phyloP scores from a whole-genome alignment of 1,140 invertebrate genomes.

The Bombus pyrosoma region DNA sequence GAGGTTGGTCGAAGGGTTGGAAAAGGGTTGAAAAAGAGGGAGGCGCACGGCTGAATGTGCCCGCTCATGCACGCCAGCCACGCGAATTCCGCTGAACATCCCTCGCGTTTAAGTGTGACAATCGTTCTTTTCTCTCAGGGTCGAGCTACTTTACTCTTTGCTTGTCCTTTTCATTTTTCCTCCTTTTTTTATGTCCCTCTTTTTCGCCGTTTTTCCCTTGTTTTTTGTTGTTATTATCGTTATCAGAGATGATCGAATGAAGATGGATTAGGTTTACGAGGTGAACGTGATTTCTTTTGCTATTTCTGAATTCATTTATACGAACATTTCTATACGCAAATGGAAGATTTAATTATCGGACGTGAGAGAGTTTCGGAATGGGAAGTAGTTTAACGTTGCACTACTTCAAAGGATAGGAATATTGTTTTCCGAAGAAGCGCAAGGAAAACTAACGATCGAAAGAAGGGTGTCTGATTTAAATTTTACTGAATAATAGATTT shows the following conservation, averaged over 20 bases:
- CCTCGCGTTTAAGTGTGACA: constrained; percentile 31
- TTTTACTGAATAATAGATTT: neutral
- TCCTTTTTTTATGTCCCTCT: neutral
- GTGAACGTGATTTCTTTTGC: neutral
- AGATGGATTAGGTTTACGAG: neutral
- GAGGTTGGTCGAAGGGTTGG: neutral
- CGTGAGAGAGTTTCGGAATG: too few relatives aligned
- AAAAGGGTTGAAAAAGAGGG: neutral
- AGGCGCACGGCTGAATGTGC: constrained; percentile 16
- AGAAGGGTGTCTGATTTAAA: neutral
- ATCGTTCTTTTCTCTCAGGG: constrained; percentile 41
- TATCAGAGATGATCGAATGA: too few relatives aligned
- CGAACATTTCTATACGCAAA: too few relatives aligned
- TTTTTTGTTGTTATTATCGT: neutral
- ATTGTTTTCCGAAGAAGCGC: too few relatives aligned
- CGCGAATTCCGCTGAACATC: neutral
- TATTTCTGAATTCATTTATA: neutral
- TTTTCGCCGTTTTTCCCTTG: neutral
- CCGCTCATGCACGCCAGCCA: constrained; percentile 11
- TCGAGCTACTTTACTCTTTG: neutral
- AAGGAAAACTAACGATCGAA: too few relatives aligned
- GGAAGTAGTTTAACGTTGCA: too few relatives aligned
- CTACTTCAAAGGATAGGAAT: too few relatives aligned
- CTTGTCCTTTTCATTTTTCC: neutral
- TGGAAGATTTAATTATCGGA: too few relatives aligned